Evolutionary conservation across 2,797 vertebrate species (phyloP).

Genomic region (Halcyon leucocephala): DNA sequence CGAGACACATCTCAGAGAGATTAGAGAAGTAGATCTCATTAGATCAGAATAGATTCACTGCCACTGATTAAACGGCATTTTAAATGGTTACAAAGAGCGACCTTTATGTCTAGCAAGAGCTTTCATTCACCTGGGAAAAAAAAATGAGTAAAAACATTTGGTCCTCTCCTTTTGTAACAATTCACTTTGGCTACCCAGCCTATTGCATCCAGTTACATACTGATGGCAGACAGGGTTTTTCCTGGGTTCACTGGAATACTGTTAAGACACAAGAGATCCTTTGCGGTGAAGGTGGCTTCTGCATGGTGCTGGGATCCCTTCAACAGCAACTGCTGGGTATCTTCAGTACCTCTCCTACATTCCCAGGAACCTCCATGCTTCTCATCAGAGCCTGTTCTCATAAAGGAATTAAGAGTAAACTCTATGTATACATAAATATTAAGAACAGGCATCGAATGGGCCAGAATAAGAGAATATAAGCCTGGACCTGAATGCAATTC

Average conservation of each 20-base stretch:
- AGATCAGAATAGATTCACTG: background rate
- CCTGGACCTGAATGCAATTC: background rate
- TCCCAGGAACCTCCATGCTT: background rate
- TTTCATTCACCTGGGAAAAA: background rate
- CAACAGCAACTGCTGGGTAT: background rate
- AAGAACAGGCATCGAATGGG: background rate
- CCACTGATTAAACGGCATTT: background rate
- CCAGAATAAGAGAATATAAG: background rate
- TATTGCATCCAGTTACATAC: background rate
- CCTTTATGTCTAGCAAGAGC: background rate
- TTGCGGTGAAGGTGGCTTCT: background rate
- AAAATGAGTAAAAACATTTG: background rate
- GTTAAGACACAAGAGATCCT: background rate
- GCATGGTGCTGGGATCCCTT: background rate
- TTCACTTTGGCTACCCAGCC: background rate
- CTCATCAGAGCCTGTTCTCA: background rate
- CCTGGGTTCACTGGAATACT: background rate
- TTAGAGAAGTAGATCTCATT: constrained; percentile 1
- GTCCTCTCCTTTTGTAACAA: background rate
- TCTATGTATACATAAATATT: background rate
- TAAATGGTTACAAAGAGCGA: background rate
- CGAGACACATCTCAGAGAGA: background rate
- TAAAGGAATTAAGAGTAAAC: background rate
- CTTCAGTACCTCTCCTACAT: background rate
- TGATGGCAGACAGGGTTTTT: background rate